Evolutionary conservation across 2,113 vertebrate species (phyloP), one percentile per base, ranked within the genome.

Genomic region (Peucedramus taeniatus): DNA sequence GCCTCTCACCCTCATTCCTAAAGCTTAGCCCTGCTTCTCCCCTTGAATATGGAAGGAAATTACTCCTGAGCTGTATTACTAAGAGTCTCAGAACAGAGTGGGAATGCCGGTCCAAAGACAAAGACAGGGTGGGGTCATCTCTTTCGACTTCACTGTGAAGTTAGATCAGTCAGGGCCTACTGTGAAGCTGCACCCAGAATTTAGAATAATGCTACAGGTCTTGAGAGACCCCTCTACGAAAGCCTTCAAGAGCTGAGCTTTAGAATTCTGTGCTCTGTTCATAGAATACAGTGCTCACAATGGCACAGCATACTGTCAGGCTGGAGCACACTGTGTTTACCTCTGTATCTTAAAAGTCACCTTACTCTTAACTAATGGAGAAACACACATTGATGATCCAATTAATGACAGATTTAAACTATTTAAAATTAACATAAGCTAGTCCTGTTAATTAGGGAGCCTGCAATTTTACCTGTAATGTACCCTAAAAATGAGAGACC

Each of bases 351-450:
- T 72, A 79, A 19, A 72, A 87, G 51, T n/a, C 6, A 17, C n/a
- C 45, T n/a, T 17, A 68, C 15, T 66, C 28, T 31, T 61, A 6
- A 44, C 54, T 37, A 40, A 28, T 14, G 70, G 54, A 70, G 30
- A 87, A 83, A 69, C 1, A 11, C 6, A 21, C 0, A 0, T 39
- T 92, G 22, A 47, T 66, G 44, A n/a, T 63, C 14, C 11, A 31
- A 7, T 49, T 75, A 45, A 65, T 71, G 57, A 76, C 13, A 72
- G 27, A 82, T 80, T 64, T 42, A 51, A 74, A 70, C 26, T 44
- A 17, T 53, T 68, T 66, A 1, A 68, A 63, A 78, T 69, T 3
- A 69, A 65, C 5, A 42, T 15, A 45, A 37, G 24, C 24, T 61
- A 44, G 15, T 53, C 26, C 20, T 79, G 24, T 78, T 70, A 44